These are phyloP conservation scores for Anniella stebbinsi DNA, from an alignment of 2,797 vertebrate genomes.

Conservation along the genomic window DNA sequence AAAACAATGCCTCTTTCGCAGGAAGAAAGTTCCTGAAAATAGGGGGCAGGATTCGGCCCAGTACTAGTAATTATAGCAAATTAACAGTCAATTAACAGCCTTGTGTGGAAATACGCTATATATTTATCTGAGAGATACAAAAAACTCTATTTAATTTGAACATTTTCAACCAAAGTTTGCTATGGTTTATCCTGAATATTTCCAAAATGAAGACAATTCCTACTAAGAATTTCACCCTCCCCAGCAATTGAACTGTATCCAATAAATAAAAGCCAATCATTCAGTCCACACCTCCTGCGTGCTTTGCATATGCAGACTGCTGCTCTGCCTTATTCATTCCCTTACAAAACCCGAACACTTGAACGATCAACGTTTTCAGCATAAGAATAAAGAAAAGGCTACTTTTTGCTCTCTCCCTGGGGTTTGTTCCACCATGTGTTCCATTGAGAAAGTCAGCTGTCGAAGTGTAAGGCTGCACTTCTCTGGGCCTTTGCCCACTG, in stretches of 20 bases:
- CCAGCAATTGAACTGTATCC: not conserved
- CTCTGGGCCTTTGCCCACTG: constrained; percentile 37
- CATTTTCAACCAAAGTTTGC: not conserved
- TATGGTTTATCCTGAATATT: not conserved
- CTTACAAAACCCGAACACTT: not conserved
- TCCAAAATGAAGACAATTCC: not conserved
- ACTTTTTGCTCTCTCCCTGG: not conserved
- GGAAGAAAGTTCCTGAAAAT: no score
- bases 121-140: not conserved
- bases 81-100: no score
- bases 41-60: no score
- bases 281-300: not conserved
- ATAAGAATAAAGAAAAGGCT: constrained; percentile 25
- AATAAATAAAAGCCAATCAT: not conserved
- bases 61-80: no score
- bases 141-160: not conserved
- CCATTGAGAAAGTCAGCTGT: constrained; percentile 55
- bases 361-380: constrained; percentile 28
- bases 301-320: not conserved
- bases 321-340: constrained; percentile 1
- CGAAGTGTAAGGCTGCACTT: constrained; percentile 39
- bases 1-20: no score
- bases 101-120: not conserved
- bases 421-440: constrained; percentile 36
- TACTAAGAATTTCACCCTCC: not conserved